Base-by-base conservation (phyloP, 2,113 vertebrate genomes). In the Garra rufa region DNA sequence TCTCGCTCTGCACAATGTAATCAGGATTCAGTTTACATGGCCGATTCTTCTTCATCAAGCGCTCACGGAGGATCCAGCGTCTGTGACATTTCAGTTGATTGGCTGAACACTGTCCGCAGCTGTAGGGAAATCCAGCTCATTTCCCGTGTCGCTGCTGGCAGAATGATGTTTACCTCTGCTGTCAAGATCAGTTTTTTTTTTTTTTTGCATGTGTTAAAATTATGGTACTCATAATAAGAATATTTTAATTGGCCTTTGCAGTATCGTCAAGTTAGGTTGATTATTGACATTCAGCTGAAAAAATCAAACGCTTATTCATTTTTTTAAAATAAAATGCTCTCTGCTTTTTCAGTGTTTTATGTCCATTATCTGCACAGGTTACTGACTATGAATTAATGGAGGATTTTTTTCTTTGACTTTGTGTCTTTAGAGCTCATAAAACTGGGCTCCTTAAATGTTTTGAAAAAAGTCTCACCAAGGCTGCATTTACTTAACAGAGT, bases 61-160 rank as follows among this genome's bases (percentile, higher is more conserved):
- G 63, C 75, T 67, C 59, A 26, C 21, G 34, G 73, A 85, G 86
- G 82, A 88, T 77, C 61, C 10, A 2, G 69, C 8, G 10, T 85
- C 41, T 30, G n/a, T 86, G 81, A 83, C 81, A 84, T 90, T 89
- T 88, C 61, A 11, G 78, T 59, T 59, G 44, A 76, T 87, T 70
- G 57, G 77, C 57, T 81, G 76, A 85, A 30, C 38, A 61, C 41
- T 34, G 19, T 78, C 52, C 70, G 46, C 83, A 55, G 41, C 48
- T 67, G 46, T 10, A 57, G 41, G 9, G 11, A 61, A 50, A 65
- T 48, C 8, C 44, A 67, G 15, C 43, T 69, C 24, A 13, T 69
- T 67, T 81, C 43, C 52, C 24, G 30, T 43, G 34, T n/a, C 41
- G n/a, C 69, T 46, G 69, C 41, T 46, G 43, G 61, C 48, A 50